Evolutionary conservation across 2,888 invertebrate species (phyloP), one percentile per base, ranked within the genome.

Genomic region (Theretra japonica): DNA sequence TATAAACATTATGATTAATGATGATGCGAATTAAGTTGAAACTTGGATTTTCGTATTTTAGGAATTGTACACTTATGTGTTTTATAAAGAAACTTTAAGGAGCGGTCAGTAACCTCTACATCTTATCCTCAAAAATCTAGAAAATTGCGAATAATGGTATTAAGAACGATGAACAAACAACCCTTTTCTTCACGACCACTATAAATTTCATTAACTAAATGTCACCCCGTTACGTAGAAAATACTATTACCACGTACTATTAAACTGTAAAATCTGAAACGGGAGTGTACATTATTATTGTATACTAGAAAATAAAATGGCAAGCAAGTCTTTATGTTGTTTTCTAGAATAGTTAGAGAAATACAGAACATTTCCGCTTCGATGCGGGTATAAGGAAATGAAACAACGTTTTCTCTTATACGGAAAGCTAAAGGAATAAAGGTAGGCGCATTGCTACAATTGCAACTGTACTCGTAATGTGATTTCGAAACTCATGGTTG

Each of bases 251-350:
- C 28, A 5, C 6, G n/a, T 15, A 53, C 53, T 53, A n/a, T n/a
- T 53, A 53, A 53, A n/a, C 15, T n/a, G 6, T n/a, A 53, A 4
- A 53, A n/a, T n/a, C 6, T n/a, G n/a, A 19, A 53, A n/a, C 53
- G 41, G n/a, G 53, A 53, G n/a, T 53, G 53, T 53, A 53, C n/a
- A n/a, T n/a, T 53, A 30, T 28, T 68, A 15, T 72, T 59, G n/a
- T n/a, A 19, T n/a, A 53, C 19, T 53, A n/a, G 19, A 53, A 41
- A 41, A 41, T 41, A 41, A 41, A 53, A 53, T 19, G n/a, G 53
- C 53, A 53, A 50, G 19, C 50, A 19, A n/a, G n/a, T 53, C 53
- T 53, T 53, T n/a, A 53, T 53, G 7, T 53, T 53, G 6, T 53
- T 53, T 53, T n/a, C 53, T 53, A 53, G 53, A 53, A 53, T 53